Conservation (phyloP, 2,113 vertebrate species). For the Anhinga rufa region DNA sequence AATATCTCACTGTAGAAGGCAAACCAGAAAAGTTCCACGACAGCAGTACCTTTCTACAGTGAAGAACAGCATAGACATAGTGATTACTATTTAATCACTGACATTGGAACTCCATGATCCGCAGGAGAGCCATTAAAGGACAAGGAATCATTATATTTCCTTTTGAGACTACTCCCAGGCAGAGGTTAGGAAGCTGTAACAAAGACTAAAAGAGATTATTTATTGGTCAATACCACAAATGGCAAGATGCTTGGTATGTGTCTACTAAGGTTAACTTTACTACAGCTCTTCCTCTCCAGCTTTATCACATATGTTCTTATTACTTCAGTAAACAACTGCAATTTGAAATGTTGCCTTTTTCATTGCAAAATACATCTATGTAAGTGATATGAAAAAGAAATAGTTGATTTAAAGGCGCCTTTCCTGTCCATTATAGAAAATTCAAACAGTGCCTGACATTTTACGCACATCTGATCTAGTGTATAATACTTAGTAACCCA, state of each 20-base stretch:
- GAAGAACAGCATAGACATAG: not conserved
- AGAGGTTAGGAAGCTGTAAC: not conserved
- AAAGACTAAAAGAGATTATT: not conserved
- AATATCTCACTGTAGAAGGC: not conserved
- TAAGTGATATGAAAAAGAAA: not conserved
- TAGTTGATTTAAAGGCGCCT: not conserved
- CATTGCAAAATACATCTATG: not conserved
- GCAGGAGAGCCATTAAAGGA: not conserved
- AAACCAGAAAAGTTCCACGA: not conserved
- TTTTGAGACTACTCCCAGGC: not conserved
- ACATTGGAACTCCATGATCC: not conserved
- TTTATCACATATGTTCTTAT: not conserved
- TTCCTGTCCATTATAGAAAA: not conserved
- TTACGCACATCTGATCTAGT: not conserved
- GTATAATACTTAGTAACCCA: not conserved
- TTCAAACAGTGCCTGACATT: not conserved
- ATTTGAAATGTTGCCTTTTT: constrained; percentile 2
- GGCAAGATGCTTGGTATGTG: not conserved
- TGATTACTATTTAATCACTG: not conserved
- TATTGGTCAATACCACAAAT: not conserved
- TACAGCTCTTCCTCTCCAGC: not conserved
- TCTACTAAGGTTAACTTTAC: not conserved
- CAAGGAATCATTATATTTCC: not conserved
- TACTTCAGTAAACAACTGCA: constrained; percentile 26
- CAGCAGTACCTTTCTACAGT: not conserved